These are phyloP conservation scores for Morbakka virulenta DNA, from an alignment of 30 jellyfish, hydroid and myxozoan species.

Conservation along the genomic window DNA sequence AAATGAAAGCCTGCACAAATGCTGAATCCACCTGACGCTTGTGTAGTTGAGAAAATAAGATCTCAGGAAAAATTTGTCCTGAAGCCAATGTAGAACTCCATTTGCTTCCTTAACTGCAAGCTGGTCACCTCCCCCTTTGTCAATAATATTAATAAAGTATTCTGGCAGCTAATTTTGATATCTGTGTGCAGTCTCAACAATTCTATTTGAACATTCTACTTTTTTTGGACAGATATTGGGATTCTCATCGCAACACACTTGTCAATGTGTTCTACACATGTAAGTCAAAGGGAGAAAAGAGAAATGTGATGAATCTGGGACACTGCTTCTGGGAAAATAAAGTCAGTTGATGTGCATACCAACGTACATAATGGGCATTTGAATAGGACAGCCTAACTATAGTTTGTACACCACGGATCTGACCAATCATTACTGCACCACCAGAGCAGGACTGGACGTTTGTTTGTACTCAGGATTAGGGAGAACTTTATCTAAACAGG, in stretches of 20 bases:
- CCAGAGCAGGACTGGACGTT: slow-evolving; percentile 47
- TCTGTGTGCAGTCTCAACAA: slow-evolving; percentile 22
- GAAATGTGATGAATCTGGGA: too few relatives aligned
- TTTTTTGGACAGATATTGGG: slow-evolving; percentile 34
- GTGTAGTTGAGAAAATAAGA: slow-evolving; percentile 42
- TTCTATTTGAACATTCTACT: slow-evolving; percentile 39
- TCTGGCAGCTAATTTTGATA: slow-evolving; percentile 9
- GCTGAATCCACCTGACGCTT: slow-evolving; percentile 48
- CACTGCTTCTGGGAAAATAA: slow-evolving; percentile 28
- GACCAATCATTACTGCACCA: slow-evolving; percentile 45
- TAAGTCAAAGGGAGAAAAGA: too few relatives aligned
- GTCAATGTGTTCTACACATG: too few relatives aligned
- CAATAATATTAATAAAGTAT: slow-evolving; percentile 12
- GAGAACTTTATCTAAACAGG: slow-evolving; percentile 24
- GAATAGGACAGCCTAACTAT: slow-evolving; percentile 13
- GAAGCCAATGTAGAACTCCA: slow-evolving; percentile 24
- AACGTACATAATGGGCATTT: slow-evolving; percentile 41
- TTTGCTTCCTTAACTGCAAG: slow-evolving; percentile 43
- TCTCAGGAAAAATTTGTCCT: slow-evolving; percentile 38
- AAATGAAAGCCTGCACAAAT: slow-evolving; percentile 19
- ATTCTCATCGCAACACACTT: too few relatives aligned
- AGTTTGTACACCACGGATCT: slow-evolving; percentile 30
- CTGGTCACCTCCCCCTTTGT: slow-evolving; percentile 35
- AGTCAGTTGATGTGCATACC: slow-evolving; percentile 58
- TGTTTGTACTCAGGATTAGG: slow-evolving; percentile 10